phyloP scores from a whole-genome alignment of 2,888 invertebrate genomes.

The Allophyes oxyacanthae region DNA sequence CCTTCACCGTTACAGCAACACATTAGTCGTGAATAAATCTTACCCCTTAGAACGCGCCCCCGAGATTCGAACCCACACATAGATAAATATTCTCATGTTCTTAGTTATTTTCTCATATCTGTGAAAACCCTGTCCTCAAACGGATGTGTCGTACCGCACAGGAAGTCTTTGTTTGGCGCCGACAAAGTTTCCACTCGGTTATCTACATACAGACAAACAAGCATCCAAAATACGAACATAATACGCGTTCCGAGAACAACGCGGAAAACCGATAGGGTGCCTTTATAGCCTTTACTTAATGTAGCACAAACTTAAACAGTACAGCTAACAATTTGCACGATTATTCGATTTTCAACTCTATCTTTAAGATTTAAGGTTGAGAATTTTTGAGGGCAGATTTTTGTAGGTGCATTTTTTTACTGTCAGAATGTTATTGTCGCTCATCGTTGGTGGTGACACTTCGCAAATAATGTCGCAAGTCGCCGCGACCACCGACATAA shows the following conservation, averaged over 20 bases:
- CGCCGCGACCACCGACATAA: conserved; percentile 64
- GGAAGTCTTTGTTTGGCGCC: conserved; percentile 81
- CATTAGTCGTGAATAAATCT: no score
- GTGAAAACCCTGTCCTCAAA: conserved; percentile 51
- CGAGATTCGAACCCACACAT: no score
- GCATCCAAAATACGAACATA: conserved; percentile 74
- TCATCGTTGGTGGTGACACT: conserved; percentile 76
- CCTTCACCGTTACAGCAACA: no score
- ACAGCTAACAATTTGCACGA: conserved; percentile 21
- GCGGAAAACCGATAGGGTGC: conserved; percentile 83
- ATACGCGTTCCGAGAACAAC: conserved; percentile 77
- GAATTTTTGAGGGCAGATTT: not conserved
- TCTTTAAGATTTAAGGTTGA: conserved; percentile 1
- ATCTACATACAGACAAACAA: conserved; percentile 68
- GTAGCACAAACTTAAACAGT: conserved; percentile 47
- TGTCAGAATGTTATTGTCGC: conserved; percentile 65
- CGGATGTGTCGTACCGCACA: conserved; percentile 64
- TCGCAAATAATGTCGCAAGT: conserved; percentile 74
- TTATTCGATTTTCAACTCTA: conserved; percentile 47
- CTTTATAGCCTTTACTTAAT: conserved; percentile 71
- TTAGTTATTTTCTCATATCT: conserved; percentile 39
- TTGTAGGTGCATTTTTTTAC: conserved; percentile 38
- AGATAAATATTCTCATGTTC: conserved; percentile 2
- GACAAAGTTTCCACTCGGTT: conserved; percentile 70
- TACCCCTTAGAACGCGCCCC: no score